Evolutionary conservation across 2,888 invertebrate genomes (phyloP), one percentile per base, ranked within the genome.

Genomic region (Eupeodes luniger): DNA sequence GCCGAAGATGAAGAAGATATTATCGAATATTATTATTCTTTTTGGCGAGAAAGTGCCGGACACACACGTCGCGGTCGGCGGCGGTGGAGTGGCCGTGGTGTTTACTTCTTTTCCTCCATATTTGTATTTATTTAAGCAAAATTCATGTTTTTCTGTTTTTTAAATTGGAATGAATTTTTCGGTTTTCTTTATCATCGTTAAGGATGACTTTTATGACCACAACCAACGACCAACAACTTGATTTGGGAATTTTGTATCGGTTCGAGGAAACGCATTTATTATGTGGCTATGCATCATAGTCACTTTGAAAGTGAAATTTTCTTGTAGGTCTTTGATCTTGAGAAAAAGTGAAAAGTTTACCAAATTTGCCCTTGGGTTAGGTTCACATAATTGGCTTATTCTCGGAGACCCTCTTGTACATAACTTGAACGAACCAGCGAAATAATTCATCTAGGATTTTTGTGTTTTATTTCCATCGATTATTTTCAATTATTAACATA

Each of bases 11-110:
- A 78, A 75, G 83, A 87, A 77, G 77, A 84, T 87, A 77, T 87
- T 87, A 87, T 87, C 86, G 84, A 87, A 87, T 84, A 83, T 76
- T 66, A 70, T 70, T 40, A 64, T 69, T 80, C 64, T 84, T 84
- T 47, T 67, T 66, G 66, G 47, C 64, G 87, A 84, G 87, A 84
- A 84, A 84, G 66, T 87, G 77, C 80, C 27, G 84, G 87, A 72
- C 70, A 74, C 64, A 85, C 83, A 84, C 61, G 10, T 59, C 78
- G 72, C 61, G n/a, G 19, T 1, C 27, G 27, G 27, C 27, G 2
- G 27, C 27, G 27, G 27, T 27, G 27, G 27, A 27, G 27, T 27
- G 27, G 27, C 27, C 27, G 34, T 47, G 70, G 27, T 79, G 53
- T 11, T 62, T 27, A 59, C 57, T 34, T 51, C 53, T 66, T 75